Evolutionary conservation across 2,113 vertebrate genomes (phyloP).

Genomic region (Chloropsis hardwickii): DNA sequence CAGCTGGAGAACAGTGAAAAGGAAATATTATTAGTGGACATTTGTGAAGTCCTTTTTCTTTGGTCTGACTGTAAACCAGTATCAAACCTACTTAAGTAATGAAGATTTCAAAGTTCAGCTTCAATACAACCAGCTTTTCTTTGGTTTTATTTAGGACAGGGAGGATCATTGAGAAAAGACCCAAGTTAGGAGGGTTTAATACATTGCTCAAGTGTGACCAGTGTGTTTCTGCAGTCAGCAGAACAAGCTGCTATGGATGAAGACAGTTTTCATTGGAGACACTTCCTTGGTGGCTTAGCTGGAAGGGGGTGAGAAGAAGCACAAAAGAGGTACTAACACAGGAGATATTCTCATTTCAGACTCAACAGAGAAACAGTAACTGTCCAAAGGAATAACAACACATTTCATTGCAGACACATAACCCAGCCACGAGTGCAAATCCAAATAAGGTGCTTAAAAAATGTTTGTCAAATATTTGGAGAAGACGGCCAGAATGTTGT

Average conservation of each 20-base stretch:
- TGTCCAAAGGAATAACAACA: neutral
- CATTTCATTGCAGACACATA: neutral
- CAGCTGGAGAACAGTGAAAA: neutral
- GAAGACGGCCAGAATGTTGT: neutral
- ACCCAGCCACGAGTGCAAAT: neutral
- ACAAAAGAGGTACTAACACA: neutral
- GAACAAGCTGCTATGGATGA: neutral
- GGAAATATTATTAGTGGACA: constrained; percentile 10
- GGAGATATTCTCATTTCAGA: neutral
- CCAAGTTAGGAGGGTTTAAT: neutral
- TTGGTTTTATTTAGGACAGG: neutral
- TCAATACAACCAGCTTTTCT: neutral
- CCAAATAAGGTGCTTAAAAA: neutral
- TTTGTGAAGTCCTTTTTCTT: neutral
- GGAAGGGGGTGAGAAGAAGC: neutral
- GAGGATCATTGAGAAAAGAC: neutral
- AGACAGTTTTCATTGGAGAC: neutral
- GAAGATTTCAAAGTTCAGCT: neutral
- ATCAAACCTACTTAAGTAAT: neutral
- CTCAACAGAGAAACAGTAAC: neutral
- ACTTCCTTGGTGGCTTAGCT: neutral
- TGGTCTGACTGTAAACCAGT: neutral
- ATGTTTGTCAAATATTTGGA: neutral
- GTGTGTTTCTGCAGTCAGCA: neutral
- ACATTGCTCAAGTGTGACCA: neutral